Evolutionary conservation across 1,140 invertebrate species (phyloP).

Genomic region (Drosophila erecta): DNA sequence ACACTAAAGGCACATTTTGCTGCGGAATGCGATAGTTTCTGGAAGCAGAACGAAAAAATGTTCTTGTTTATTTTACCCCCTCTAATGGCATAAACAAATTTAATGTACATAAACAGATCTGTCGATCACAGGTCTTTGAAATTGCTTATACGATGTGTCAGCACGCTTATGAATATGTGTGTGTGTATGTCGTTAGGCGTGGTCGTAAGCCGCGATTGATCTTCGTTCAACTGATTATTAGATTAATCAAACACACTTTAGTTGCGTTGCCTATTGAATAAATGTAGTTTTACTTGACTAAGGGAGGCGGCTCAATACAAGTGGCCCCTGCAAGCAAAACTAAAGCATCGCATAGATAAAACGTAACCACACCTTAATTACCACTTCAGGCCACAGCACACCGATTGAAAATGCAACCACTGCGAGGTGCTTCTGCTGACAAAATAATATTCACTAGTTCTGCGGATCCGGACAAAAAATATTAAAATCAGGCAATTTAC

Average conservation of each 20-base stretch:
- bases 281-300: too few relatives aligned
- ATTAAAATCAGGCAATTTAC: constrained; percentile 13
- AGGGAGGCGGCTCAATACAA: background rate
- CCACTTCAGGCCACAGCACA: background rate
- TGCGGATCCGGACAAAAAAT: constrained; percentile 6
- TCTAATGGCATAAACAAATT: constrained; percentile 51
- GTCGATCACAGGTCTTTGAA: background rate
- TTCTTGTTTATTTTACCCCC: constrained; percentile 62
- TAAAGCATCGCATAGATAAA: constrained; percentile 49
- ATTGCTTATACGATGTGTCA: constrained; percentile 37
- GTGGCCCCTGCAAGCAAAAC: constrained; percentile 4
- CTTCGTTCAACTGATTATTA: background rate
- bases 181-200: constrained; percentile 50
- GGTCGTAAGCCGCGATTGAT: constrained; percentile 41
- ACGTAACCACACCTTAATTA: constrained; percentile 73
- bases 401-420: background rate
- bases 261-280: background rate
- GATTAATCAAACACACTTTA: too few relatives aligned
- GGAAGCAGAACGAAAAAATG: constrained; percentile 50
- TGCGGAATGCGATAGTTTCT: constrained; percentile 47
- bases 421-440: background rate
- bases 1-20: constrained; percentile 75
- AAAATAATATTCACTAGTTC: background rate
- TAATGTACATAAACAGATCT: constrained; percentile 22
- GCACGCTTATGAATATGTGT: constrained; percentile 4